phyloP scores from a whole-genome alignment of 2,888 invertebrate genomes.

The Ochropleura plecta region DNA sequence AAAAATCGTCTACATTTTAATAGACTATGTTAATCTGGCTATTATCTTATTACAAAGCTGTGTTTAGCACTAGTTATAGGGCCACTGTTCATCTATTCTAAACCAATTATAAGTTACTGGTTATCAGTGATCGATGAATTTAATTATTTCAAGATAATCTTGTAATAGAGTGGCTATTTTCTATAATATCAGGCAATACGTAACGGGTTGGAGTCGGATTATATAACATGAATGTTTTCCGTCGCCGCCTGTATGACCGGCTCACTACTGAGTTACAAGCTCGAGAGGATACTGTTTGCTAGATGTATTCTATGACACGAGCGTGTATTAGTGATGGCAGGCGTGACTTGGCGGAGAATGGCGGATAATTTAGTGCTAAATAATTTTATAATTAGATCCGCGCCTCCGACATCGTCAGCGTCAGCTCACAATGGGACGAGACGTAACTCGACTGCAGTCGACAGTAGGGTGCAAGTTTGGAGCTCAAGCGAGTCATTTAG shows the following conservation, averaged over 20 bases:
- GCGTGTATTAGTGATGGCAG: not conserved
- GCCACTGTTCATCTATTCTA: slow-evolving; percentile 11
- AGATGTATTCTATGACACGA: not conserved
- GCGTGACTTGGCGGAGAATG: not conserved
- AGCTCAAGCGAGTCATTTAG: slow-evolving; percentile 3
- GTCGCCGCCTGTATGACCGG: not conserved
- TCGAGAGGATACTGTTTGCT: not conserved
- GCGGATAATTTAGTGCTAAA: slow-evolving; percentile 61
- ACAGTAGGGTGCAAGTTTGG: slow-evolving; percentile 46
- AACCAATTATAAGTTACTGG: slow-evolving; percentile 14
- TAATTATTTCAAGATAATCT: slow-evolving; percentile 46
- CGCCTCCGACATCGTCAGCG: slow-evolving; percentile 66
- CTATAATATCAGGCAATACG: not conserved
- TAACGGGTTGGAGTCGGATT: slow-evolving; percentile 25
- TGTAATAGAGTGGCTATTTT: slow-evolving; percentile 19
- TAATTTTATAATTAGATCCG: slow-evolving; percentile 82
- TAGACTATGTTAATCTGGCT: not conserved
- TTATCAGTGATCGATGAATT: slow-evolving; percentile 22
- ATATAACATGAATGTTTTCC: not conserved
- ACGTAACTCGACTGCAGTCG: slow-evolving; percentile 65
- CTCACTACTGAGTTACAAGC: no score
- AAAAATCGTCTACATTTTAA: not conserved
- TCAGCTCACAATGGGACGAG: slow-evolving; percentile 72
- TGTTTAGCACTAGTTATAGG: not conserved
- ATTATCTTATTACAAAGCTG: not conserved